Conservation (phyloP, 2,888 invertebrate species). For the Mamestra brassicae region DNA sequence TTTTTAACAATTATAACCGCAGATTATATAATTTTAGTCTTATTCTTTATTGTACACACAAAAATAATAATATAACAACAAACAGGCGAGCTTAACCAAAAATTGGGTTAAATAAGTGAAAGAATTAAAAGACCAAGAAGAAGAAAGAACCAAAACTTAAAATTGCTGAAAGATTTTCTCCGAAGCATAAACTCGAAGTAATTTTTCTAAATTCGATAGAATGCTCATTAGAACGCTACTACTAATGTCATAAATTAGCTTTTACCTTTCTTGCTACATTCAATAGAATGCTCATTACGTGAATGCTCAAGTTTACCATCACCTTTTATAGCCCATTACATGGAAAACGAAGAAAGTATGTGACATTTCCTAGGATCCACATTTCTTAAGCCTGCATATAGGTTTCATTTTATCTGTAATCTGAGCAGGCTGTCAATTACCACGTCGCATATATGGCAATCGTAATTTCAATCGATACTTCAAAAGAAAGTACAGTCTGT, state of each 20-base stretch:
- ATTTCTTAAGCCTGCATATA: background rate
- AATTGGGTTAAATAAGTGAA: no score
- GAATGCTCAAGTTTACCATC: background rate
- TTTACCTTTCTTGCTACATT: background rate
- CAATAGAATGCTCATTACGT: no score
- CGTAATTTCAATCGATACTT: background rate
- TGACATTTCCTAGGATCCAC: background rate
- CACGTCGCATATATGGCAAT: background rate
- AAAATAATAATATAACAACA: no score
- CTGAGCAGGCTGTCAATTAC: constrained; percentile 23
- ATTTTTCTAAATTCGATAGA: background rate
- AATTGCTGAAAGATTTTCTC: background rate
- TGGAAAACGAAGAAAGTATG: background rate
- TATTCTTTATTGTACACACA: no score
- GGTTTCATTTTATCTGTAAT: background rate
- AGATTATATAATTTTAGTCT: no score
- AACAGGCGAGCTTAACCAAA: no score
- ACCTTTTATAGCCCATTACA: background rate
- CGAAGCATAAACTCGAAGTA: background rate
- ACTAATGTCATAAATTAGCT: background rate
- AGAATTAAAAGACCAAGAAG: no score
- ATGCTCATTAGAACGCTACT: background rate
- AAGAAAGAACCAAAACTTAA: no score
- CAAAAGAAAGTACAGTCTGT: background rate
- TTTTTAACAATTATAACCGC: no score